Conservation (phyloP, 2,797 vertebrate species). For the Cynodonichthys magdalenae region DNA sequence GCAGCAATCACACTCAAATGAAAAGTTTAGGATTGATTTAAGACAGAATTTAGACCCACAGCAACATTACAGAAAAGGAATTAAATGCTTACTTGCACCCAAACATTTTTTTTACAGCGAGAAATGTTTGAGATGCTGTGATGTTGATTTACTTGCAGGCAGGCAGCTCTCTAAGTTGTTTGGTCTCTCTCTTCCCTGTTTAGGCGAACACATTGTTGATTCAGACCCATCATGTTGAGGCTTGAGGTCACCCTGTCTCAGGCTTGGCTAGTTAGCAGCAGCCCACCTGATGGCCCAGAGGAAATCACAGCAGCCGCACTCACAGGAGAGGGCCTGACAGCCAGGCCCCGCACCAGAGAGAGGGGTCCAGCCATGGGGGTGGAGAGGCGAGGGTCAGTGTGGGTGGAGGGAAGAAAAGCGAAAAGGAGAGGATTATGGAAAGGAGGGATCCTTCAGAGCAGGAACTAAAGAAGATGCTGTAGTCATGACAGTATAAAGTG, state of each 20-base stretch:
- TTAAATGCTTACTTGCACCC: slow-evolving; percentile 65
- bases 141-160: slow-evolving; percentile 74
- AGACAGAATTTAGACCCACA: slow-evolving; percentile 47
- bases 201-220: slow-evolving; percentile 87
- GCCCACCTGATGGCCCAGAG: slow-evolving; percentile 87
- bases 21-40: slow-evolving; percentile 62
- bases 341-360: slow-evolving; percentile 78
- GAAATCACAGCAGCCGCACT: slow-evolving; percentile 85
- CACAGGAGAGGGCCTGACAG: slow-evolving; percentile 86
- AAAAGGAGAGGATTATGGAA: slow-evolving; percentile 33
- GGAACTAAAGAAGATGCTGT: slow-evolving; percentile 60
- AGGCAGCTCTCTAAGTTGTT: slow-evolving; percentile 81
- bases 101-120: slow-evolving; percentile 52
- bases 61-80: slow-evolving; percentile 48
- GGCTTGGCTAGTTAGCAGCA: slow-evolving; percentile 89
- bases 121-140: slow-evolving; percentile 71
- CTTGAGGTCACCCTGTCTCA: slow-evolving; percentile 88
- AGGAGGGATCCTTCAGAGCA: slow-evolving; percentile 41
- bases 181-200: slow-evolving; percentile 81
- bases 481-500: slow-evolving; percentile 5
- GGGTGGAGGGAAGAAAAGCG: slow-evolving; percentile 24
- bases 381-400: slow-evolving; percentile 64
- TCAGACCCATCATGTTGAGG: slow-evolving; percentile 86
- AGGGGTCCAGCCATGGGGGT: slow-evolving; percentile 69
- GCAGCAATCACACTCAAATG: slow-evolving; percentile 61